These are phyloP conservation scores for Synergus japonicus DNA, from an alignment of 2,888 invertebrate genomes.

Conservation along the genomic window DNA sequence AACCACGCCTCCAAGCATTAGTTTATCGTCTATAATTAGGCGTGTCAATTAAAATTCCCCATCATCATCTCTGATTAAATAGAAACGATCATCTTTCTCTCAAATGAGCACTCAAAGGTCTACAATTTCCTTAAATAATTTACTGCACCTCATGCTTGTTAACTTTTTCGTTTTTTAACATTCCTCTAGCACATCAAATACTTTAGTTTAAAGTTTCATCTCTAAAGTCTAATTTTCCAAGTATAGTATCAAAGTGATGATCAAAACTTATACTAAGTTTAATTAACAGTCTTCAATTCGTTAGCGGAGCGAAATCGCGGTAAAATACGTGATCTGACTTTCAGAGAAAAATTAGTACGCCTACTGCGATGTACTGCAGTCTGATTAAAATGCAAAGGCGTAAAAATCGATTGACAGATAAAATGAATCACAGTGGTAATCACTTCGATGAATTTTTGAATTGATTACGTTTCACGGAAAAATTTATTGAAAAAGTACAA, in stretches of 20 bases:
- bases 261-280: conserved; percentile 62
- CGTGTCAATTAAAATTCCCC: conserved; percentile 63
- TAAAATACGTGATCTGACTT: conserved; percentile 59
- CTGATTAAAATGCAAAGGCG: conserved; percentile 60
- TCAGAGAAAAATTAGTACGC: conserved; percentile 63
- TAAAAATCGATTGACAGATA: conserved; percentile 53
- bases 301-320: conserved; percentile 60
- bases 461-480: neutral
- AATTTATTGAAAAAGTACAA: neutral
- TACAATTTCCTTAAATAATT: neutral
- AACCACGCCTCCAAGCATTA: conserved; percentile 50
- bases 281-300: conserved; percentile 66
- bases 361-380: conserved; percentile 53
- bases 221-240: conserved; percentile 22
- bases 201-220: neutral
- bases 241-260: conserved; percentile 43
- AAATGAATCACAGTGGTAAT: conserved; percentile 27
- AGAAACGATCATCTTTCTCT: conserved; percentile 40
- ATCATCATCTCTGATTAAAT: conserved; percentile 59
- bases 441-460: conserved; percentile 17
- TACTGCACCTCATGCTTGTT: neutral
- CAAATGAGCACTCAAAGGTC: neutral
- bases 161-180: neutral
- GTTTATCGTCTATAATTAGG: conserved; percentile 60
- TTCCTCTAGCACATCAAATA: neutral